phyloP scores from a whole-genome alignment of 2,888 invertebrate genomes.

The Tenthredo livida region DNA sequence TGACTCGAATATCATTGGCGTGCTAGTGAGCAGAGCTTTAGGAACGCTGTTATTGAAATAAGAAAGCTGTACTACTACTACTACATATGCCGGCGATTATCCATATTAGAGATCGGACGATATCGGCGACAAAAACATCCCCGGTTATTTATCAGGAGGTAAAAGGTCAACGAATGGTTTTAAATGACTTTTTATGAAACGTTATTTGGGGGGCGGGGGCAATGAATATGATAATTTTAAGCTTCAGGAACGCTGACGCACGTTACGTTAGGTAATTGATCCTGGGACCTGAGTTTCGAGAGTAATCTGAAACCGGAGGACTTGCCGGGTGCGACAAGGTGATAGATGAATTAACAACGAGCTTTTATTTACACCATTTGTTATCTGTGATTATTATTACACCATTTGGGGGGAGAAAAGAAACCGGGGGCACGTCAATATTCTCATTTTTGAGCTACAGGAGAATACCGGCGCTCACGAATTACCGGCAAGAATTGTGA shows the following conservation, averaged over 20 bases:
- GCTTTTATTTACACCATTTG: background rate
- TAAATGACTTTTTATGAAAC: background rate
- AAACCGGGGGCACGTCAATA: slow-evolving; percentile 31
- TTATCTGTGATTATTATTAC: slow-evolving; percentile 15
- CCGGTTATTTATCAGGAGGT: background rate
- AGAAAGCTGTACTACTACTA: no score
- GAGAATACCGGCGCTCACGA: slow-evolving; percentile 31
- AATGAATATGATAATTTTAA: slow-evolving; percentile 35
- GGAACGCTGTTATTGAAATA: background rate
- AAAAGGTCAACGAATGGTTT: slow-evolving; percentile 29
- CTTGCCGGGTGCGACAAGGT: slow-evolving; percentile 6
- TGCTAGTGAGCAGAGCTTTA: background rate
- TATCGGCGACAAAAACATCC: background rate
- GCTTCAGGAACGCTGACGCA: slow-evolving; percentile 30
- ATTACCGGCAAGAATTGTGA: background rate
- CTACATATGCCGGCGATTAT: slow-evolving; percentile 10
- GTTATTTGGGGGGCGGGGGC: slow-evolving; percentile 38
- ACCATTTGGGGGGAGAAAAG: slow-evolving; percentile 27
- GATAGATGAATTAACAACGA: slow-evolving; percentile 8
- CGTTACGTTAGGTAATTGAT: slow-evolving; percentile 22
- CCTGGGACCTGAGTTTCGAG: slow-evolving; percentile 21
- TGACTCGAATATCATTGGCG: slow-evolving; percentile 3
- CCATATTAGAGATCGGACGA: slow-evolving; percentile 7
- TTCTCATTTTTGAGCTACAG: slow-evolving; percentile 54
- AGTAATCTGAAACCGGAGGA: slow-evolving; percentile 23